Conservation (phyloP, 2,113 vertebrate species). For the Xiphophorus hellerii region DNA sequence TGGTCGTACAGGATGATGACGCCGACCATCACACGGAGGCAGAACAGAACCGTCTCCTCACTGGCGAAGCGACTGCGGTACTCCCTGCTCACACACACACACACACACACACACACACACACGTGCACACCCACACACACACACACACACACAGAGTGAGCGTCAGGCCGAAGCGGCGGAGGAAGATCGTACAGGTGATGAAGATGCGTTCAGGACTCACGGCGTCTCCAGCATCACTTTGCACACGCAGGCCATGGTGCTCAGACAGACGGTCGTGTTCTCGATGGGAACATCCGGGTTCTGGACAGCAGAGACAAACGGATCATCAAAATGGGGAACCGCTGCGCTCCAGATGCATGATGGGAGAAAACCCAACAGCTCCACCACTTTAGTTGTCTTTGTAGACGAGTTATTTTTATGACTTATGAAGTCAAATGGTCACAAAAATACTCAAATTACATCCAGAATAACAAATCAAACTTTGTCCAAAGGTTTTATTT, state of each 20-base stretch:
- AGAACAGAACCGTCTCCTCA: slow-evolving; percentile 69
- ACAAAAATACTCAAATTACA: no score
- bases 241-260: slow-evolving; percentile 70
- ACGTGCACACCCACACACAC: slow-evolving; percentile 15
- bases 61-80: slow-evolving; percentile 68
- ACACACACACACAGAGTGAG: background rate
- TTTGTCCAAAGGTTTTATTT: no score
- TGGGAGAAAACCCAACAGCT: no score
- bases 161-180: background rate
- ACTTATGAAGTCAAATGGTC: no score
- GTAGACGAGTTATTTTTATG: no score
- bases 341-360: no score
- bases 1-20: slow-evolving; percentile 75
- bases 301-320: slow-evolving; percentile 19
- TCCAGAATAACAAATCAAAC: no score
- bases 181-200: rapidly evolving
- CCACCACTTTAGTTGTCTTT: no score
- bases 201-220: slow-evolving; percentile 59
- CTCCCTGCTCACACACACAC: slow-evolving; percentile 52
- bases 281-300: slow-evolving; percentile 59
- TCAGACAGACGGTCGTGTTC: slow-evolving; percentile 70
- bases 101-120: slow-evolving; percentile 1
- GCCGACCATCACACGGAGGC: slow-evolving; percentile 72
- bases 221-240: slow-evolving; percentile 75
- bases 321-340: background rate